phyloP scores from a whole-genome alignment of 1,140 invertebrate species.

The Drosophila willistoni region DNA sequence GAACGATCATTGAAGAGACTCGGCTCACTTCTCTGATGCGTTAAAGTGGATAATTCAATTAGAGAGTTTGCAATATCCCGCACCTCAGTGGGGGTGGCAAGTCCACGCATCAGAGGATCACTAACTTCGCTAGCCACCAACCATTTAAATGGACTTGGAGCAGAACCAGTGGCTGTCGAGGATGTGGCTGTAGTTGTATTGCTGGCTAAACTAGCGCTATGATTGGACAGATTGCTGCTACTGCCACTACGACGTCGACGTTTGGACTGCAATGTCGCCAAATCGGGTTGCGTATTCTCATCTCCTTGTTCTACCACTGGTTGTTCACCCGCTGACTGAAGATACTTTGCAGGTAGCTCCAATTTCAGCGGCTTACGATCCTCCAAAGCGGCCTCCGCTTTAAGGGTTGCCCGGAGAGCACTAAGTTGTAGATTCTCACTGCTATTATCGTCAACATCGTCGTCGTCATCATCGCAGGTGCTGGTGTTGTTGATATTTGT shows the following conservation, averaged over 20 bases:
- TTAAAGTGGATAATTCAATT: constrained; percentile 53
- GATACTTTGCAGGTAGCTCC: constrained; percentile 16
- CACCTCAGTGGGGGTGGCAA: constrained; percentile 22
- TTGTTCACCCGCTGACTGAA: not conserved
- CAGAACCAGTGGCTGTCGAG: constrained; percentile 19
- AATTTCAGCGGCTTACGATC: constrained; percentile 49
- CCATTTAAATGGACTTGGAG: constrained; percentile 37
- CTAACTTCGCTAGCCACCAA: constrained; percentile 16
- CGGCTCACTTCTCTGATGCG: not conserved
- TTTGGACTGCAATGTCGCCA: constrained; percentile 21
- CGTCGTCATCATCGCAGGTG: constrained; percentile 36
- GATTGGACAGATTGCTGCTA: constrained; percentile 54
- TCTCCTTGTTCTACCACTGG: constrained; percentile 11
- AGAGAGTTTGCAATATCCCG: constrained; percentile 50
- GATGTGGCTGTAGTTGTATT: constrained; percentile 46
- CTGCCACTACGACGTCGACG: constrained; percentile 46
- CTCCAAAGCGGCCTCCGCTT: constrained; percentile 45
- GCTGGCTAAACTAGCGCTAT: constrained; percentile 48
- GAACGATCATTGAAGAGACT: constrained; percentile 41
- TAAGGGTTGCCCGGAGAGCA: constrained; percentile 46
- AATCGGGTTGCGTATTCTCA: constrained; percentile 12
- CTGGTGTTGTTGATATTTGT: constrained; percentile 23
- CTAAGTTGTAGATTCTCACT: constrained; percentile 53
- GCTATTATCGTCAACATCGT: constrained; percentile 49
- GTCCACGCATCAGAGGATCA: constrained; percentile 26